Evolutionary conservation across 2,888 invertebrate genomes (phyloP), one percentile per base, ranked within the genome.

Genomic region (Thymelicus acteon): DNA sequence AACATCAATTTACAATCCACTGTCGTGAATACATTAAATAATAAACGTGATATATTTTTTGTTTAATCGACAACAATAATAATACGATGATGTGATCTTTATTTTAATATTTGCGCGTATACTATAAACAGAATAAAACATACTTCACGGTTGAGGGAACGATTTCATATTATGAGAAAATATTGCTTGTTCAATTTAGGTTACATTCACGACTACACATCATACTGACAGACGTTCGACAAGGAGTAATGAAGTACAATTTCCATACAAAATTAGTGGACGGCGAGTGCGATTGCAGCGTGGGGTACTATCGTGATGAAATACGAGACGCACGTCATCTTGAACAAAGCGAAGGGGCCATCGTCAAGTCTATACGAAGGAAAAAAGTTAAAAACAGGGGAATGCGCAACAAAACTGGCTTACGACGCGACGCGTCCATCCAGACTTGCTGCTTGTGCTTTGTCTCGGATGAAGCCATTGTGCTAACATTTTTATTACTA

Each of bases 1-100:
- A 85, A 83, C 83, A 85, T 82, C 80, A 87, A 85, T 86, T 87
- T 85, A 84, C 57, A 57, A 57, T 67, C 8, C 31, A 40, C 61
- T 24, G 48, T 12, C 48, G 62, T 47, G 68, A 68, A 63, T 37
- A 67, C 39, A 31, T 54, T 54, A 49, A 61, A 54, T 49, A 7
- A 6, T 19, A 57, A 19, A 57, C 57, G 57, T 57, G 31, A 39
- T 15, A 60, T 60, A 10, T 60, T 60, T 60, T 31, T 58, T 54
- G 24, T 24, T 57, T 37, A 57, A 60, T 60, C 10, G 15, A 60
- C 40, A 40, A 39, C 60, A 60, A 60, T 39, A 40, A 57, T 8
- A 54, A 71, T 40, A 3, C 39, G 52, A 66, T 44, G 10, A 48
- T 10, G 57, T 60, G 13, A 48, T 60, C 48, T 48, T 58, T 48